Conservation (phyloP, 1,140 invertebrate genomes). For the Drosophila bipectinata region DNA sequence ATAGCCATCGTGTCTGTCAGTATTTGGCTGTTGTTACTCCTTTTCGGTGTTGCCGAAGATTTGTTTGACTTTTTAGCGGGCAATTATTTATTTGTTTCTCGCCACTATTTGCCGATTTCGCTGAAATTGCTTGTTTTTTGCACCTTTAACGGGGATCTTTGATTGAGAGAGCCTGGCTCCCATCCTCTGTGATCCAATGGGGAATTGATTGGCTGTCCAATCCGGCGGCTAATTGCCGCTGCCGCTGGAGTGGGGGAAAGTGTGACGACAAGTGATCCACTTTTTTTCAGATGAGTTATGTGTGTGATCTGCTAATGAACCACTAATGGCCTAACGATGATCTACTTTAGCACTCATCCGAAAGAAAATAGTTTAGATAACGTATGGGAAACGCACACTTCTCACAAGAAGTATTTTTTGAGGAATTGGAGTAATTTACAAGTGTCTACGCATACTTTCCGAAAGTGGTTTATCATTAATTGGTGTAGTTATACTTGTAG, state of each 20-base stretch:
- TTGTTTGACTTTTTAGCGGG: slow-evolving; percentile 66
- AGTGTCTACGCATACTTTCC: background rate
- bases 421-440: background rate
- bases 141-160: slow-evolving; percentile 56
- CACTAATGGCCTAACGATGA: slow-evolving; percentile 37
- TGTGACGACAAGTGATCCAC: slow-evolving; percentile 48
- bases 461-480: background rate
- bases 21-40: slow-evolving; percentile 68
- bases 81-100: slow-evolving; percentile 71
- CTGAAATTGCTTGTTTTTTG: slow-evolving; percentile 61
- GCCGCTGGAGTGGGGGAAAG: slow-evolving; percentile 31
- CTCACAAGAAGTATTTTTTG: background rate
- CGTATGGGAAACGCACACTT: background rate
- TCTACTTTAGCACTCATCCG: slow-evolving; percentile 30
- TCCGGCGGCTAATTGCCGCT: slow-evolving; percentile 37
- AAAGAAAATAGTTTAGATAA: slow-evolving; percentile 23
- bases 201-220: slow-evolving; percentile 39
- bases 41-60: slow-evolving; percentile 71
- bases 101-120: slow-evolving; percentile 60
- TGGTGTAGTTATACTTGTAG: no score
- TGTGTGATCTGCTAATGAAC: slow-evolving; percentile 49
- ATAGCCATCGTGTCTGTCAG: slow-evolving; percentile 39
- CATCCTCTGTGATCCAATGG: slow-evolving; percentile 13
- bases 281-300: slow-evolving; percentile 30
- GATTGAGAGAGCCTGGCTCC: slow-evolving; percentile 30